Evolutionary conservation across 2,888 invertebrate species (phyloP).

Genomic region (Xestia rhomboidea): DNA sequence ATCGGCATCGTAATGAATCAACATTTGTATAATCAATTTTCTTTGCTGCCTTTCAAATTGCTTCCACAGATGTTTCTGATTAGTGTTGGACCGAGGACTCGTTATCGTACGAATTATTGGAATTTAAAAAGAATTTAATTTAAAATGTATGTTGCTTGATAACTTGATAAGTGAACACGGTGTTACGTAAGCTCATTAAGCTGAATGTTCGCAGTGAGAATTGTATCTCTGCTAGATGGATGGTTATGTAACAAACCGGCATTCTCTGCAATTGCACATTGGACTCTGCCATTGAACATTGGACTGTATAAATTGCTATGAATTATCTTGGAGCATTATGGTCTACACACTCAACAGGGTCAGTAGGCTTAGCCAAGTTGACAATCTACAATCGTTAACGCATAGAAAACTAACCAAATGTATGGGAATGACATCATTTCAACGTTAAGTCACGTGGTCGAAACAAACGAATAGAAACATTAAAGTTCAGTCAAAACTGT

Average conservation of each 20-base stretch:
- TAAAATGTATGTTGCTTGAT: conserved; percentile 30
- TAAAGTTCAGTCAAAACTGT: no score
- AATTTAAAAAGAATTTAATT: conserved; percentile 31
- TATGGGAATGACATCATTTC: no score
- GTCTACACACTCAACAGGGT: background rate
- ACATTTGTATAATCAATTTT: conserved; percentile 50
- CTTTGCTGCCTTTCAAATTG: conserved; percentile 33
- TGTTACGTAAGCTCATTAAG: conserved; percentile 47
- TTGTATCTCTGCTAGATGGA: conserved; percentile 19
- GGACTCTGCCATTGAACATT: conserved; percentile 28
- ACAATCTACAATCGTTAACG: no score
- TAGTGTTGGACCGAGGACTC: conserved; percentile 38
- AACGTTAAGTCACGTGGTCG: no score
- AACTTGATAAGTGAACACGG: conserved; percentile 37
- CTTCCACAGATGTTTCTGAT: conserved; percentile 35
- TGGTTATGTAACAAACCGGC: conserved; percentile 44
- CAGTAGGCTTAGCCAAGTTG: no score
- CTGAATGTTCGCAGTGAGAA: conserved; percentile 27
- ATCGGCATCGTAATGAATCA: conserved; percentile 50
- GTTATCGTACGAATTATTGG: conserved; percentile 30
- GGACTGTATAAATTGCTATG: conserved; percentile 14
- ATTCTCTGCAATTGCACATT: conserved; percentile 25
- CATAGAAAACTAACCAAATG: no score
- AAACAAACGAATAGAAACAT: no score
- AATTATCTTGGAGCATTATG: conserved; percentile 28